Conservation (phyloP, 2,888 invertebrate genomes). For the Cephalotes varians region DNA sequence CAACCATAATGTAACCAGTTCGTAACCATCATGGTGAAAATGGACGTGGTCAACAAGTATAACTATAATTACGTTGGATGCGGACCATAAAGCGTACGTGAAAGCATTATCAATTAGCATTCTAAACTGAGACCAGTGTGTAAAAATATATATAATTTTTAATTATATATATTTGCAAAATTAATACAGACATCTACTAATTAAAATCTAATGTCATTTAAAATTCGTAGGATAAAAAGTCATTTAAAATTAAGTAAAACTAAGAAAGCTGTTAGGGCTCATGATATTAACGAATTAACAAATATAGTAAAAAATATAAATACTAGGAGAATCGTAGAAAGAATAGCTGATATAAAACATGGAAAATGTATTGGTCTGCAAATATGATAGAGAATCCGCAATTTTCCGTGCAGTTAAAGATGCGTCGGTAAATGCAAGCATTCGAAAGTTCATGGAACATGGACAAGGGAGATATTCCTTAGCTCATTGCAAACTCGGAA, state of each 20-base stretch:
- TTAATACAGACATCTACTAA: conserved; percentile 2
- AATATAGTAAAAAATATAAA: neutral
- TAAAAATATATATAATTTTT: conserved; percentile 24
- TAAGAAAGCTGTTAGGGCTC: neutral
- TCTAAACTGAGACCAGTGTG: conserved; percentile 35
- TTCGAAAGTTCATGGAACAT: conserved; percentile 70
- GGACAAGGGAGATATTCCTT: conserved; percentile 66
- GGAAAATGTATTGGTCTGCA: conserved; percentile 45
- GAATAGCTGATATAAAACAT: neutral
- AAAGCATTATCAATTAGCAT: conserved; percentile 61
- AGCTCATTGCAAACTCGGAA: conserved; percentile 73
- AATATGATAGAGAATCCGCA: conserved; percentile 60
- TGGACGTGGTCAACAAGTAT: conserved; percentile 75
- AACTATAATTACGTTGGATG: conserved; percentile 73
- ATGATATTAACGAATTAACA: neutral
- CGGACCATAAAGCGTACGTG: conserved; percentile 55
- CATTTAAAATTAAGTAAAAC: neutral
- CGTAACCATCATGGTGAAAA: conserved; percentile 78
- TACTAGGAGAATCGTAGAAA: too few species aligned
- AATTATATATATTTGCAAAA: conserved; percentile 19
- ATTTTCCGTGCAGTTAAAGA: conserved; percentile 60
- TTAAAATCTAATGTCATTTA: neutral
- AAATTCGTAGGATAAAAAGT: neutral
- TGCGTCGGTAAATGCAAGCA: conserved; percentile 70
- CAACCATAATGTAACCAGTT: conserved; percentile 83